A percentile compares a stretch with the other conserved stretches of the same genome.
Conservation (phyloP, 2,888 invertebrate genomes). For the Galeruca laticollis region DNA sequence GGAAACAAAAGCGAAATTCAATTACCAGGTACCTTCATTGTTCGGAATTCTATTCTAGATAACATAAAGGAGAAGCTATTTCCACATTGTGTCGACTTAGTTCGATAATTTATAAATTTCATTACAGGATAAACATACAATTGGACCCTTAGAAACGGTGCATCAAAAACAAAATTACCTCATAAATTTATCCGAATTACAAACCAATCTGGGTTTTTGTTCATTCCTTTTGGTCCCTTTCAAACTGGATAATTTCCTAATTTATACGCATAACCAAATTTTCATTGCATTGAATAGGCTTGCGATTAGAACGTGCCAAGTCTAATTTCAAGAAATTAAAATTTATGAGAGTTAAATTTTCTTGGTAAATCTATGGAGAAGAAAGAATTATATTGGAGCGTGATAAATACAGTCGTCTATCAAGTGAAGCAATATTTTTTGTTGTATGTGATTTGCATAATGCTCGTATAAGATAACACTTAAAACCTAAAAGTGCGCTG, state of each 20-base stretch:
- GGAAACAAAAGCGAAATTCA: constrained; percentile 35
- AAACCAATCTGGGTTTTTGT: constrained; percentile 43
- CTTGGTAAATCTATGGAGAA: neutral
- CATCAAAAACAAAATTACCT: constrained; percentile 42
- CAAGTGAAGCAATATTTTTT: neutral
- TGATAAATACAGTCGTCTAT: neutral
- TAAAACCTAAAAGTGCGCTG: too few relatives aligned
- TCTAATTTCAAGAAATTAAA: constrained; percentile 14
- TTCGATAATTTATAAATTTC: constrained; percentile 41
- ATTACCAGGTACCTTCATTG: constrained; percentile 37
- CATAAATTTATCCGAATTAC: constrained; percentile 42
- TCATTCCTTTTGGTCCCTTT: constrained; percentile 36
- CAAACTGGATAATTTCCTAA: constrained; percentile 45
- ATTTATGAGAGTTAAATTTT: constrained; percentile 14
- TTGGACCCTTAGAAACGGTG: constrained; percentile 33
- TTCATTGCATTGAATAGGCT: constrained; percentile 39
- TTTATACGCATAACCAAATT: constrained; percentile 46
- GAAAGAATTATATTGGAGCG: neutral
- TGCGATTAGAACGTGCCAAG: constrained; percentile 23
- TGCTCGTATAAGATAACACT: too few relatives aligned
- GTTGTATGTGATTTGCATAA: too few relatives aligned
- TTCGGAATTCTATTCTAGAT: constrained; percentile 35
- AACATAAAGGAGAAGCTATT: constrained; percentile 36
- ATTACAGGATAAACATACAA: constrained; percentile 40
- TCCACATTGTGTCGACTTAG: constrained; percentile 39